Evolutionary conservation across 2,888 invertebrate species (phyloP).

Genomic region (Drosophila seclusa): DNA sequence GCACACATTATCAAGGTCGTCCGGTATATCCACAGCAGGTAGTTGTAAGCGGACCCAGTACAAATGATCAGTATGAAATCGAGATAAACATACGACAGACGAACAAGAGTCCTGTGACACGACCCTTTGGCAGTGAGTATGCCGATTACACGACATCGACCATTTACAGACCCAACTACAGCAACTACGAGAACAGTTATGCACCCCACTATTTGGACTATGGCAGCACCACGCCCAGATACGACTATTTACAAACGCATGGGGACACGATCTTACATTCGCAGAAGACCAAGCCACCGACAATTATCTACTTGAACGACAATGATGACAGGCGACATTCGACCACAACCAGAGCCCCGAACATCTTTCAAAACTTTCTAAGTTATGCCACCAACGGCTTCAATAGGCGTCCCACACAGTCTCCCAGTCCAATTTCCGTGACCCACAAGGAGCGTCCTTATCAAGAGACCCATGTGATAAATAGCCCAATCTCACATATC

Average conservation of each 20-base stretch:
- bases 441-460: conserved; percentile 48
- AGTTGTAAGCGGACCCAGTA: conserved; percentile 75
- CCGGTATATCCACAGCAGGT: conserved; percentile 81
- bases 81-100: conserved; percentile 85
- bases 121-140: conserved; percentile 45
- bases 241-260: conserved; percentile 56
- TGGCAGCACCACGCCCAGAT: conserved; percentile 60
- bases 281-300: conserved; percentile 83
- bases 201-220: conserved; percentile 63
- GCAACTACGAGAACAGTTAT: conserved; percentile 66
- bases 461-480: conserved; percentile 39
- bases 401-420: conserved; percentile 44
- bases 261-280: conserved; percentile 46
- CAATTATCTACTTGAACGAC: conserved; percentile 83
- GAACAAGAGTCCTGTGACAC: conserved; percentile 67
- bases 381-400: conserved; percentile 75
- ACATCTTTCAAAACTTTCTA: conserved; percentile 81
- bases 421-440: conserved; percentile 48
- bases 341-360: conserved; percentile 72
- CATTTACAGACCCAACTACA: conserved; percentile 70
- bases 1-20: conserved; percentile 74
- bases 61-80: conserved; percentile 83
- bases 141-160: conserved; percentile 70
- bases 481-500: conserved; percentile 56
- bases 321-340: conserved; percentile 67